phyloP scores from a whole-genome alignment of 1,140 invertebrate genomes.

The Solenopsis invicta region DNA sequence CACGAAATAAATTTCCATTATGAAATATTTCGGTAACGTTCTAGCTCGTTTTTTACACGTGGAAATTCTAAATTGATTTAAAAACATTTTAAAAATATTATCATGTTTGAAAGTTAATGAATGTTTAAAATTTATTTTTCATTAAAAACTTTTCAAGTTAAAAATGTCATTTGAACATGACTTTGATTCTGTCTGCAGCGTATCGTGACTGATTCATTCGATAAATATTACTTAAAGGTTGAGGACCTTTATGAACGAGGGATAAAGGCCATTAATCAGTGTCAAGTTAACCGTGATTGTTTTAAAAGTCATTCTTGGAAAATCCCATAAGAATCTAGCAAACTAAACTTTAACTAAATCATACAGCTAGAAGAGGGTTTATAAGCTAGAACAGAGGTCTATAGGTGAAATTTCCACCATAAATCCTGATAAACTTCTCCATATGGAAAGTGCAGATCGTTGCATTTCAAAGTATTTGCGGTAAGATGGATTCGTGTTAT shows the following conservation, averaged over 20 bases:
- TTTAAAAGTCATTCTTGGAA: constrained; percentile 37
- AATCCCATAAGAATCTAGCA: not conserved
- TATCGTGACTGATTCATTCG: constrained; percentile 11
- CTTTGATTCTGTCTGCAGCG: not conserved
- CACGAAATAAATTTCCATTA: not conserved
- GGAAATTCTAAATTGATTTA: not conserved
- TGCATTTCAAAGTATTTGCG: not conserved
- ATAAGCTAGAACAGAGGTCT: not conserved
- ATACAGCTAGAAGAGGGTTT: not conserved
- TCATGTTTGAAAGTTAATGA: not conserved
- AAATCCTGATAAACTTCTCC: constrained; percentile 14
- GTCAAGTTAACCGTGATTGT: constrained; percentile 37
- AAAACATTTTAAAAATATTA: not conserved
- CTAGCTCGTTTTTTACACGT: not conserved
- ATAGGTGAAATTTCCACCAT: constrained; percentile 19
- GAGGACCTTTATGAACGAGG: constrained; percentile 27
- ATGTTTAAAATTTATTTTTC: not conserved
- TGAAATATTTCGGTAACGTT: not conserved
- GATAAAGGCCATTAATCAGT: constrained; percentile 39
- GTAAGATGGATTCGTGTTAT: constrained; percentile 27
- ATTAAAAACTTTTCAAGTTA: not conserved
- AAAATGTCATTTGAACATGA: not conserved
- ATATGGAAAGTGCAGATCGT: constrained; percentile 6
- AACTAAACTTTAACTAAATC: constrained; percentile 24
- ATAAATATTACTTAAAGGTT: constrained; percentile 15